Evolutionary conservation across 2,797 vertebrate species (phyloP).

Genomic region (Echiichthys vipera): DNA sequence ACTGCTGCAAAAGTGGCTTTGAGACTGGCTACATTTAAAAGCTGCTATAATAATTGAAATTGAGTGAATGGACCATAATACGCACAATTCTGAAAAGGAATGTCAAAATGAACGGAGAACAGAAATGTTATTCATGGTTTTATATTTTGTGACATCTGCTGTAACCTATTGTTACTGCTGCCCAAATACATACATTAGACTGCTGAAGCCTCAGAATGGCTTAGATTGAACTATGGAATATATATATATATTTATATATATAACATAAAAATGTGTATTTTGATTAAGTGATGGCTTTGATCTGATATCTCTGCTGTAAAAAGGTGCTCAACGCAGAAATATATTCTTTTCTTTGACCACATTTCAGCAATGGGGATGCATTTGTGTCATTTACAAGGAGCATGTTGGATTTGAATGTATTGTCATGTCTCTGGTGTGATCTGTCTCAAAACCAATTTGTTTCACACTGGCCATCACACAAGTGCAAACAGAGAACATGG

Average conservation of each 20-base stretch:
- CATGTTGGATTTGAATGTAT: constrained; percentile 66
- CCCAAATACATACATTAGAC: no score
- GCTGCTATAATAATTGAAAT: not conserved
- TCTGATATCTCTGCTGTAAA: not conserved
- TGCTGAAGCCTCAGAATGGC: no score
- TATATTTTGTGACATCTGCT: not conserved
- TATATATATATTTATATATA: no score
- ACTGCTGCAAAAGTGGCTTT: not conserved
- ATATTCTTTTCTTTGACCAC: not conserved
- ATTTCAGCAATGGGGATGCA: constrained; percentile 1
- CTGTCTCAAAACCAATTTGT: constrained; percentile 71
- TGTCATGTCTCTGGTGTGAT: constrained; percentile 66
- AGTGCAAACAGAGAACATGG: constrained; percentile 66
- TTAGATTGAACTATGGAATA: no score
- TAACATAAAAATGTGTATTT: not conserved
- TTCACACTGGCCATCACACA: constrained; percentile 41
- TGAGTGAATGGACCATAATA: not conserved
- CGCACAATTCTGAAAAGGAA: not conserved
- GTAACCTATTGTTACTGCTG: not conserved
- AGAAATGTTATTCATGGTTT: not conserved
- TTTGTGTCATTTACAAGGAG: constrained; percentile 17
- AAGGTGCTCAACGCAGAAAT: not conserved
- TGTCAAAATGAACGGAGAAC: not conserved
- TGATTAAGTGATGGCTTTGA: not conserved
- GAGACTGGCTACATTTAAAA: not conserved